A percentile compares a stretch with the other conserved stretches of the same genome.
Conservation (phyloP, 2,888 invertebrate species). For the Hecatera dysodea region DNA sequence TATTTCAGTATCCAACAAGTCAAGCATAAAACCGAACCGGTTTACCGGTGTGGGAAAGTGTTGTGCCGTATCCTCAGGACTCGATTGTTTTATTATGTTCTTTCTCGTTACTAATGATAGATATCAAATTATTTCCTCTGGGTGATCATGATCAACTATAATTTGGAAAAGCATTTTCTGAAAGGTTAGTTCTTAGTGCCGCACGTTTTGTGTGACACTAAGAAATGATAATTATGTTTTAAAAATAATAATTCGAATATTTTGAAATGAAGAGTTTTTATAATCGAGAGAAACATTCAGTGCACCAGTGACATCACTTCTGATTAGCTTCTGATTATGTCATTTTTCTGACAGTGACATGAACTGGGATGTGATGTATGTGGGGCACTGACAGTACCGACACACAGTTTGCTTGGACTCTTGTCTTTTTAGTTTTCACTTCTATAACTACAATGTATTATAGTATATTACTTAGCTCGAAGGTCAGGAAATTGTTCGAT, state of each 20-base stretch:
- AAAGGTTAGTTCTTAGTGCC: too few species aligned
- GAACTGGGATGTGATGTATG: not conserved
- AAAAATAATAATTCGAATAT: not conserved
- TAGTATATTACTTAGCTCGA: too few species aligned
- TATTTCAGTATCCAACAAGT: not conserved
- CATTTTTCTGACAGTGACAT: slow-evolving; percentile 13
- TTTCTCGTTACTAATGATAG: not conserved
- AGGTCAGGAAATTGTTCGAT: too few species aligned
- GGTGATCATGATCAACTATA: not conserved
- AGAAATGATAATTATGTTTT: too few species aligned
- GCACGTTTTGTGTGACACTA: not conserved
- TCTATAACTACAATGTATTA: too few species aligned
- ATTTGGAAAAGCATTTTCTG: not conserved
- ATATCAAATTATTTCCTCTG: not conserved
- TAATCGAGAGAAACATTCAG: not conserved
- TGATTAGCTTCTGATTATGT: slow-evolving; percentile 13
- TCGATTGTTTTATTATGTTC: not conserved
- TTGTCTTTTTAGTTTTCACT: not conserved
- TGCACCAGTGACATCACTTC: too few species aligned
- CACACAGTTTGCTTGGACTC: not conserved
- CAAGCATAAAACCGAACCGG: not conserved
- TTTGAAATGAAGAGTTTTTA: not conserved
- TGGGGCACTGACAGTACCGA: not conserved
- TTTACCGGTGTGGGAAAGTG: slow-evolving; percentile 3
- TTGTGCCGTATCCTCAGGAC: not conserved